Percentiles rank a stretch among this genome's conserved stretches.
Evolutionary conservation across 1,140 invertebrate species (phyloP).

Genomic region (Panagrolaimus sp.): DNA sequence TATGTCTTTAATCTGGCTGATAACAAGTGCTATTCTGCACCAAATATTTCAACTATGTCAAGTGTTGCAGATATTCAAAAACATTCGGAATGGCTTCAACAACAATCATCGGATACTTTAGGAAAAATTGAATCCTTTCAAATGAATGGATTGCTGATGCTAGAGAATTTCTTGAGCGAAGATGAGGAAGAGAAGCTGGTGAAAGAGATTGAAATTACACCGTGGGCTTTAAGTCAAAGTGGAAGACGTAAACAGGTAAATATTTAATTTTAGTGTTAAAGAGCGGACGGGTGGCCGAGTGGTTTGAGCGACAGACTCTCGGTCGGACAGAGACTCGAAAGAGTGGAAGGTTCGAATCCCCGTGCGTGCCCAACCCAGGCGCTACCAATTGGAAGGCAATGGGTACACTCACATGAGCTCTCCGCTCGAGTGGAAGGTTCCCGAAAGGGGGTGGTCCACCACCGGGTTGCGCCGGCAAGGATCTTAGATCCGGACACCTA

Average conservation of each 20-base stretch:
- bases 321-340: no score
- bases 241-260: constrained; percentile 66
- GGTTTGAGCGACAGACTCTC: no score
- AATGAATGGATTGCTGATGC: constrained; percentile 38
- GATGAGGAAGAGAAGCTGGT: constrained; percentile 70
- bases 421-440: no score
- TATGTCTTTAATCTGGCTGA: constrained; percentile 29
- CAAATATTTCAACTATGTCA: constrained; percentile 15
- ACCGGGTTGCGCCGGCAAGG: no score
- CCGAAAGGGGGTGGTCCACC: no score
- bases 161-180: constrained; percentile 45
- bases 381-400: no score
- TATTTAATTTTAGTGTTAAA: background rate
- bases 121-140: constrained; percentile 23
- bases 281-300: no score
- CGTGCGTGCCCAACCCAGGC: no score
- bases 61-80: constrained; percentile 15
- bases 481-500: no score
- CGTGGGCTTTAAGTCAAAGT: constrained; percentile 88
- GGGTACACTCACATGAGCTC: no score
- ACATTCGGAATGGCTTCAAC: constrained; percentile 21
- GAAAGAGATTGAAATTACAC: constrained; percentile 71
- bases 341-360: no score
- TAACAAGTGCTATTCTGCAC: constrained; percentile 9
- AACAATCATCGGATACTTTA: constrained; percentile 2